Evolutionary conservation across 2,113 vertebrate genomes (phyloP).

Genomic region (Cyprinodon brontotheroides): DNA sequence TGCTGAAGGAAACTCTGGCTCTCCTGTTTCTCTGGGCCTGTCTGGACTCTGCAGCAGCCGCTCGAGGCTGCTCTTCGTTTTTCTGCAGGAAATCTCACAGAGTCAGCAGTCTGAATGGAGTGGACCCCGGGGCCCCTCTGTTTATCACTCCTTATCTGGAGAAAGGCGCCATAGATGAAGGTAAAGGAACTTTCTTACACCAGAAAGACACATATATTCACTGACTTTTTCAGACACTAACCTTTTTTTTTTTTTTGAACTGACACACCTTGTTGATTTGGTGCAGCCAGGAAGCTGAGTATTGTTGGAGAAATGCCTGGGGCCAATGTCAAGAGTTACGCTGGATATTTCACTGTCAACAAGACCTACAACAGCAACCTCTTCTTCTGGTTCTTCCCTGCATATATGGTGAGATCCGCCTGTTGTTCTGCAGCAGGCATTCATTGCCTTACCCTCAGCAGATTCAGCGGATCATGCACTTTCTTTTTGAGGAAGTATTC

Average conservation of each 20-base stretch:
- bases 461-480: neutral
- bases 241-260: neutral
- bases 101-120: conserved; percentile 46
- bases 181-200: conserved; percentile 33
- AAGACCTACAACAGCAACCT: conserved; percentile 87
- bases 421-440: neutral
- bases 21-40: conserved; percentile 56
- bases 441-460: neutral
- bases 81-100: conserved; percentile 72
- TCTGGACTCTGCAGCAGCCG: conserved; percentile 34
- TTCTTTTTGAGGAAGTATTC: neutral
- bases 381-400: conserved; percentile 90
- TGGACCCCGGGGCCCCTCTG: conserved; percentile 80
- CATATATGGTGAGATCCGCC: conserved; percentile 68
- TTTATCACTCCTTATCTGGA: conserved; percentile 86
- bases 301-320: conserved; percentile 78
- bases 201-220: neutral
- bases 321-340: conserved; percentile 78
- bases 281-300: conserved; percentile 79
- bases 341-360: conserved; percentile 85
- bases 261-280: neutral
- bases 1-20: conserved; percentile 47
- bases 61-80: conserved; percentile 68
- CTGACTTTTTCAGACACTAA: neutral
- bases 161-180: conserved; percentile 79